These are phyloP conservation scores for Diadumene lineata DNA, from an alignment of 92 coral and sea anemone genomes.

Conservation along the genomic window DNA sequence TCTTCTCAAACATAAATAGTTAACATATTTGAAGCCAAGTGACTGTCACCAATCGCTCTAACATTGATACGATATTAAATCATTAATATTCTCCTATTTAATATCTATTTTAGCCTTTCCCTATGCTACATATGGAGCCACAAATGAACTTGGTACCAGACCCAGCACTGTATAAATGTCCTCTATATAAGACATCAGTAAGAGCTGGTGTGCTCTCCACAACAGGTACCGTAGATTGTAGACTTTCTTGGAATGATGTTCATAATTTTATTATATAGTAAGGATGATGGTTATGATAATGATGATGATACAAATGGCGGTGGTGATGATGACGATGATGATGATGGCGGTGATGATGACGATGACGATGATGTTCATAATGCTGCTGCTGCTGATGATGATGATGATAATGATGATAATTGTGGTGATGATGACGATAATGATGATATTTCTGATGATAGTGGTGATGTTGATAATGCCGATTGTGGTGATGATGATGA, in stretches of 20 bases:
- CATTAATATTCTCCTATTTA: not conserved
- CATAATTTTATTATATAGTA: too few species aligned
- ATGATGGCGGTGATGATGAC: not conserved
- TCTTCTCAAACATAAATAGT: too few species aligned
- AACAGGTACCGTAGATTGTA: too few species aligned
- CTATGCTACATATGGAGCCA: slow-evolving; percentile 98
- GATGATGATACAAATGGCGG: too few species aligned
- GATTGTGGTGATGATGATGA: not conserved
- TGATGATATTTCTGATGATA: not conserved
- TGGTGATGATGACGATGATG: not conserved
- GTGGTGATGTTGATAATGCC: not conserved
- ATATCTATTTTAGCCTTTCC: slow-evolving; percentile 60
- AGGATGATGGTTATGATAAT: too few species aligned
- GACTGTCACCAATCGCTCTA: too few species aligned
- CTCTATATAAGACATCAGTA: slow-evolving; percentile 94
- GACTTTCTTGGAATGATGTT: too few species aligned
- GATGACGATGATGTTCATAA: not conserved
- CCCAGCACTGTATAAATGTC: slow-evolving; percentile 71
- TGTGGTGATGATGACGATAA: not conserved
- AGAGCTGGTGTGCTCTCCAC: slow-evolving; percentile 98
- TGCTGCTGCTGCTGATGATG: not conserved
- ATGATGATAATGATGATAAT: not conserved
- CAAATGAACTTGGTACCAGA: slow-evolving; percentile 96
- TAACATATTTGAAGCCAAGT: too few species aligned
- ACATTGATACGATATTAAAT: too few species aligned